Percentiles rank a stretch among this genome's conserved stretches.
phyloP scores from a whole-genome alignment of 2,888 invertebrate species.

The Xestia rhomboidea region DNA sequence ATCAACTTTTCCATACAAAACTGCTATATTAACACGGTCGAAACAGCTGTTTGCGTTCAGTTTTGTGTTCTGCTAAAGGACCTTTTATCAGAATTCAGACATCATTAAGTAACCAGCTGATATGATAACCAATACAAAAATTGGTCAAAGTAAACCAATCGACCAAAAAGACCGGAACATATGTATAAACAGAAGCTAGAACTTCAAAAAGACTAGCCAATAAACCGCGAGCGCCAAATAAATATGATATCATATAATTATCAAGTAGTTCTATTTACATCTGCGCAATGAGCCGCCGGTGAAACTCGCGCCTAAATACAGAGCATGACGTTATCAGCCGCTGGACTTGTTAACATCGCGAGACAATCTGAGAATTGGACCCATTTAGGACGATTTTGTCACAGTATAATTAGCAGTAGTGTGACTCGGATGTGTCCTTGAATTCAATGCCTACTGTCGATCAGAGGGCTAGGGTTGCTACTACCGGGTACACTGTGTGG shows the following conservation, averaged over 20 bases:
- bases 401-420: too few species aligned
- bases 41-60: background rate
- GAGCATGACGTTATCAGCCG: conserved; percentile 48
- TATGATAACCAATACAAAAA: background rate
- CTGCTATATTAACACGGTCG: background rate
- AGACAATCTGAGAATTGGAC: conserved; percentile 17
- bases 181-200: conserved; percentile 4
- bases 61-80: background rate
- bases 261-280: conserved; percentile 54
- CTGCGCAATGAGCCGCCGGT: conserved; percentile 16
- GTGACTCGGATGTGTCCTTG: too few species aligned
- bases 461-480: too few species aligned
- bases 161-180: background rate
- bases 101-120: background rate
- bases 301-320: conserved; percentile 53
- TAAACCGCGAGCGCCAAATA: conserved; percentile 38
- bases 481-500: too few species aligned
- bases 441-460: too few species aligned
- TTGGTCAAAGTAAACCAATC: background rate
- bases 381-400: background rate
- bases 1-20: background rate
- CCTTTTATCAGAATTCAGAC: background rate
- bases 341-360: conserved; percentile 13
- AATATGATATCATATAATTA: conserved; percentile 56
- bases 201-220: conserved; percentile 23